These are phyloP conservation scores for Ichneumon xanthorius DNA, from an alignment of 2,888 invertebrate genomes.

Conservation along the genomic window DNA sequence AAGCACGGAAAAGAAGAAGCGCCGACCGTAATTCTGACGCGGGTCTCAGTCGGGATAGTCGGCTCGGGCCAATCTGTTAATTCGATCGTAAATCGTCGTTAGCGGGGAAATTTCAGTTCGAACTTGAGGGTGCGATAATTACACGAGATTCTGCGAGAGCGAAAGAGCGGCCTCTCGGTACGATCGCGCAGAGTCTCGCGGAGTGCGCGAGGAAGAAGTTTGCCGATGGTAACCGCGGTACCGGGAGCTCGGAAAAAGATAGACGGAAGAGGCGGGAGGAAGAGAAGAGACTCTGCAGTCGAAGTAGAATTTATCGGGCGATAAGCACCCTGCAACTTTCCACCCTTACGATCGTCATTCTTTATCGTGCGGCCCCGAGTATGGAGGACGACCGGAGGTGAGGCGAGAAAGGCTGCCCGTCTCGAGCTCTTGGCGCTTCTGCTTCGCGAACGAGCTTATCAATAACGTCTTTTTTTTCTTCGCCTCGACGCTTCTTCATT, in stretches of 20 bases:
- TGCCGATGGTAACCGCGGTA: slow-evolving; percentile 16
- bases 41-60: slow-evolving; percentile 8
- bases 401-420: slow-evolving; percentile 36
- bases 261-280: slow-evolving; percentile 42
- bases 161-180: slow-evolving; percentile 52
- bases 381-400: slow-evolving; percentile 40
- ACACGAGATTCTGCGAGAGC: slow-evolving; percentile 75
- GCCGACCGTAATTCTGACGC: slow-evolving; percentile 4
- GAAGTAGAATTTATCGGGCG: slow-evolving; percentile 81
- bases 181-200: slow-evolving; percentile 10
- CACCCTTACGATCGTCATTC: slow-evolving; percentile 78
- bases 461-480: slow-evolving; percentile 68
- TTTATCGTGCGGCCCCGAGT: slow-evolving; percentile 76
- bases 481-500: background rate
- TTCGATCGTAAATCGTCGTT: slow-evolving; percentile 83
- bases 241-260: slow-evolving; percentile 20
- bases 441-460: slow-evolving; percentile 66
- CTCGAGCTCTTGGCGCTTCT: slow-evolving; percentile 53
- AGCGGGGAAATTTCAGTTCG: slow-evolving; percentile 80
- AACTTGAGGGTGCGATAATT: slow-evolving; percentile 80
- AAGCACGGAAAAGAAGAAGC: slow-evolving; percentile 55
- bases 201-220: slow-evolving; percentile 25
- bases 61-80: slow-evolving; percentile 78
- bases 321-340: slow-evolving; percentile 81
- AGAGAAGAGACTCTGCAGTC: slow-evolving; percentile 68